Evolutionary conservation across 2,797 vertebrate genomes (phyloP), one percentile per base, ranked within the genome.

Genomic region (Brachyrhaphis roseni): DNA sequence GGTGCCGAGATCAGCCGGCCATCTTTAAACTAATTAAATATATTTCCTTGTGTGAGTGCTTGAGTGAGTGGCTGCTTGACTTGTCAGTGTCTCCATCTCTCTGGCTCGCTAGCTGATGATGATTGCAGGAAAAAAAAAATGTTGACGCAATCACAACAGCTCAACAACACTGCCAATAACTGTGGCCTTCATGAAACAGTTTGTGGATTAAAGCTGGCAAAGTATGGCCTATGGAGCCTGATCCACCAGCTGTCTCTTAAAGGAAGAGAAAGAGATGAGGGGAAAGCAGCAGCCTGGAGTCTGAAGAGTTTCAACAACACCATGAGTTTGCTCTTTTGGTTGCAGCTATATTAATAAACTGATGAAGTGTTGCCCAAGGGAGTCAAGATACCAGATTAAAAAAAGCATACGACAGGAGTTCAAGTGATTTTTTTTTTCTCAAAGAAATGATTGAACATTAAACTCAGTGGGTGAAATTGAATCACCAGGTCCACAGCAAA

Each of bases 21-120:
- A 88, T 92, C 88, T 89, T 88, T 76, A 86, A 88, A 86, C 87
- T 88, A 92, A 93, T 93, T 94, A 92, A 91, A 91, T 80, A 77
- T 76, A 59, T 79, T 82, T 83, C 82, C 74, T 79, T 12, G 8
- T 76, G 72, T 26, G 75, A 78, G 81, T 46, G 89, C 82, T 72
- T 15, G 66, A 84, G 79, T 77, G 34, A 77, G 62, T 73, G 80
- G 78, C 83, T 84, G 82, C 79, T 75, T 80, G 74, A 26, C 81
- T 83, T 82, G 84, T 84, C 86, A 76, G 76, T 41, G 78, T 80
- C 80, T 87, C 84, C 28, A 86, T 92, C 82, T 84, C 72, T 89
- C 86, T 80, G 86, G 83, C 80, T 83, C 11, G 1, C 73, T 53
- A 41, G 2, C 82, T 72, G 80, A 87, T 88, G 75, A 78, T 81